Base-by-base conservation (phyloP, 2,797 vertebrate genomes). In the Oreochromis mossambicus region DNA sequence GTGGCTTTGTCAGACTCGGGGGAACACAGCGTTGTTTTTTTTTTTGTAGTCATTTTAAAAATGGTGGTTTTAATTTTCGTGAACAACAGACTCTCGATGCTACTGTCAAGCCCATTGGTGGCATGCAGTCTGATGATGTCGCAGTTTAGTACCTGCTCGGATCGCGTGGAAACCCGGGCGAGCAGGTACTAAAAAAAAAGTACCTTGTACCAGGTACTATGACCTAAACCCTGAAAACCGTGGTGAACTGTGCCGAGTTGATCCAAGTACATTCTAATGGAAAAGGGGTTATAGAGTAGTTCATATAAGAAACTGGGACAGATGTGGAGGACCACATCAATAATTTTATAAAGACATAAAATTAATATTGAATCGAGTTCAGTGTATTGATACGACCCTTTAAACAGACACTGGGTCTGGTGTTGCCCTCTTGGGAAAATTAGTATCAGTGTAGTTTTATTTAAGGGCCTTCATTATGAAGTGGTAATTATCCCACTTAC, bases 181-280 rank as follows among this genome's bases (percentile, higher is more conserved):
- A 63, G 58, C 29, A 34, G 29, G 8, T 54, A 19, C 46, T 15
- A 15, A 46, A 46, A 41, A 46, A 46, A 46, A 15, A 46, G 46
- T 48, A 54, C 21, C 12, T 3, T 21, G 36, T 38, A 10, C 36
- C 36, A 38, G 36, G 52, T 17, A 58, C 55, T 32, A 6, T 63
- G 58, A 61, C 32, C 10, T 61, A 0, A 56, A 63, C 58, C 32
- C 0, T n/a, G 32, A 36, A 36, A 34, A 34, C 32, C 8, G 1
- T 3, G 15, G 56, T 17, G 55, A 58, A 34, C 15, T 1, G 6
- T 61, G 29, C 10, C 2, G 1, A 63, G 32, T 36, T 63, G 58
- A 63, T 63, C 58, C 17, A n/a, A n/a, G 58, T 63, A 58, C 13
- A 17, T 63, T n/a, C 10, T n/a, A n/a, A 36, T 63, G 32, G 58